phyloP scores from a whole-genome alignment of 1,140 invertebrate species.

The Elymnias hypermnestra region DNA sequence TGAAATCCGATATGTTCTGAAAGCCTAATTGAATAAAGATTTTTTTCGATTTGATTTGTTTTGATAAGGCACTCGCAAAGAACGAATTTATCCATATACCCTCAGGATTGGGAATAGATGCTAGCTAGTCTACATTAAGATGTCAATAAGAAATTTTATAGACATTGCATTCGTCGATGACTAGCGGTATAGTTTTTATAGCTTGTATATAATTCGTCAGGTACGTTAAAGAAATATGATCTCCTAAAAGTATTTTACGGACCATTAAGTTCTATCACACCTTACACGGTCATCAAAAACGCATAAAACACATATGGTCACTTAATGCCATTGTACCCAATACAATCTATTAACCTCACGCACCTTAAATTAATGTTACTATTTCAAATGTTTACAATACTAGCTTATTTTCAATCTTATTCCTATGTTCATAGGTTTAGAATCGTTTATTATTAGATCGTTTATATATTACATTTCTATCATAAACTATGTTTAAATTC shows the following conservation, averaged over 20 bases:
- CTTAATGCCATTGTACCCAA: slow-evolving; percentile 7
- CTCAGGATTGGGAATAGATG: too few relatives aligned
- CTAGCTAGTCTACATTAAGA: too few relatives aligned
- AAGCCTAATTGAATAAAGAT: too few relatives aligned
- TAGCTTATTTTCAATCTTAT: slow-evolving; percentile 3
- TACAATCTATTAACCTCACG: slow-evolving; percentile 11
- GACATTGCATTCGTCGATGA: too few relatives aligned
- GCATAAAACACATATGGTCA: not conserved
- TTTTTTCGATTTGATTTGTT: too few relatives aligned
- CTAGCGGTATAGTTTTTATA: not conserved
- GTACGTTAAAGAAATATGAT: not conserved
- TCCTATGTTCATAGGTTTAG: not conserved
- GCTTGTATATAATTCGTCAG: not conserved
- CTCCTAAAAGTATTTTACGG: not conserved
- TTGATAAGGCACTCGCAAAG: too few relatives aligned
- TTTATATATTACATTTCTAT: too few relatives aligned
- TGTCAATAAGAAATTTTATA: too few relatives aligned
- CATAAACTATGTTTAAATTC: too few relatives aligned
- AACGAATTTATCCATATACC: too few relatives aligned
- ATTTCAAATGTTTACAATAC: not conserved
- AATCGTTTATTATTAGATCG: too few relatives aligned
- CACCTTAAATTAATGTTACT: slow-evolving; percentile 10
- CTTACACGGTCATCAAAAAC: slow-evolving; percentile 2
- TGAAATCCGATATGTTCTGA: too few relatives aligned
- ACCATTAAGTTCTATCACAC: not conserved